phyloP scores from a whole-genome alignment of 37 sponge, comb jelly and placozoan species.

The Axinella damicornis region DNA sequence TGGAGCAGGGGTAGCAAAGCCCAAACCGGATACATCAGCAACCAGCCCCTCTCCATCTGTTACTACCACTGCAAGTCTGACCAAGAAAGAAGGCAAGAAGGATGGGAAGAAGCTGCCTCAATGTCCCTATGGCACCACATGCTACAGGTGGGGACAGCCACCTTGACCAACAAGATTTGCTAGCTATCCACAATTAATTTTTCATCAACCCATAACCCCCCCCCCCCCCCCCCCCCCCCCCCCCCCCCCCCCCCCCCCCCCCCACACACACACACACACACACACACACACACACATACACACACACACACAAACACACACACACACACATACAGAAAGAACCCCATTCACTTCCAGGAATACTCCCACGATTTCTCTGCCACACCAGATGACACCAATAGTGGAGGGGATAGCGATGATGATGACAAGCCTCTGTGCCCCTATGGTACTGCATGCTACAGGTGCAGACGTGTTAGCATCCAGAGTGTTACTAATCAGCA shows the following conservation, averaged over 20 bases:
- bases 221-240: neutral
- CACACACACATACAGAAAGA: conserved; percentile 65
- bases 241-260: neutral
- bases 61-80: no score
- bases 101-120: conserved; percentile 31
- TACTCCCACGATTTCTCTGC: conserved; percentile 70
- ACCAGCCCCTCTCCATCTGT: no score
- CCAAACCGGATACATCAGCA: no score
- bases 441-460: conserved; percentile 87
- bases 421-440: conserved; percentile 67
- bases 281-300: no score
- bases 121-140: conserved; percentile 84
- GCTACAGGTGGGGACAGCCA: conserved; percentile 86
- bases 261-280: neutral
- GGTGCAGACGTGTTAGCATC: conserved; percentile 19
- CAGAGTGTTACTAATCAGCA: no score
- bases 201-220: no score
- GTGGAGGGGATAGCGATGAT: conserved; percentile 19
- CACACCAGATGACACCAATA: neutral
- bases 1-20: no score
- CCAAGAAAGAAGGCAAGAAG: no score
- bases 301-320: no score
- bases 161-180: neutral
- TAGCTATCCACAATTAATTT: neutral
- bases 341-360: conserved; percentile 88